Base-by-base conservation (phyloP, 2,888 invertebrate species). In the Heterodera filipjevi region DNA sequence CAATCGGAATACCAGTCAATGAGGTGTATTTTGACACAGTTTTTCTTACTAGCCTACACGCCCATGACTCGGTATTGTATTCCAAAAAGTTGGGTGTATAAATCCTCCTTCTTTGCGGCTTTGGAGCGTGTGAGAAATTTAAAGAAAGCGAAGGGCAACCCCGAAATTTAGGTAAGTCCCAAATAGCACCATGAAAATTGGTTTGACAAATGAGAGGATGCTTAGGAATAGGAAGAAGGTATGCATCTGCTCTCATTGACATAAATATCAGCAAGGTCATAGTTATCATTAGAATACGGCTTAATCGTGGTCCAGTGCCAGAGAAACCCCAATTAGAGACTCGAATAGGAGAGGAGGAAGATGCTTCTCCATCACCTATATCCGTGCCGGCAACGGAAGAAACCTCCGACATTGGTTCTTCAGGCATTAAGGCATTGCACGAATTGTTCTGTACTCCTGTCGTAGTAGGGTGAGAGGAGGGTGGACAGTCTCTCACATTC, bases 151-250 rank as follows among this genome's bases (percentile, higher is more conserved):
- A 22, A 8, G 71, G 30, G 12, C 71, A 71, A 8, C 27, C 27
- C 6, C n/a, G 71, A 71, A 71, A 71, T 27, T 10, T 46, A 8
- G 71, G 71, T 5, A 46, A 12, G n/a, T 44, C 71, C 71, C 39
- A 44, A 0, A n/a, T 71, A 6, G 46, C 46, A 27, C 71, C 71
- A n/a, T 30, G 71, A n/a, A 44, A n/a, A n/a, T 46, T 27, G 14
- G 71, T 71, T 12, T 71, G 71, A 71, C 71, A 71, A 27, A 71
- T 71, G 0, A 71, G 27, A 2, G 71, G 71, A 27, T 71, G 71
- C 12, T 71, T 27, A n/a, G 71, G 71, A 30, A 71, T n/a, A 22
- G n/a, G 32, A 30, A n/a, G 14, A 27, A 8, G 6, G 0, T 27
- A 39, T n/a, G 44, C 71, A 12, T 71, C n/a, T 12, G 14, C 3